These are phyloP conservation scores for Rhynchonema sp. DNA, from an alignment of 2,888 invertebrate species.

Conservation along the genomic window DNA sequence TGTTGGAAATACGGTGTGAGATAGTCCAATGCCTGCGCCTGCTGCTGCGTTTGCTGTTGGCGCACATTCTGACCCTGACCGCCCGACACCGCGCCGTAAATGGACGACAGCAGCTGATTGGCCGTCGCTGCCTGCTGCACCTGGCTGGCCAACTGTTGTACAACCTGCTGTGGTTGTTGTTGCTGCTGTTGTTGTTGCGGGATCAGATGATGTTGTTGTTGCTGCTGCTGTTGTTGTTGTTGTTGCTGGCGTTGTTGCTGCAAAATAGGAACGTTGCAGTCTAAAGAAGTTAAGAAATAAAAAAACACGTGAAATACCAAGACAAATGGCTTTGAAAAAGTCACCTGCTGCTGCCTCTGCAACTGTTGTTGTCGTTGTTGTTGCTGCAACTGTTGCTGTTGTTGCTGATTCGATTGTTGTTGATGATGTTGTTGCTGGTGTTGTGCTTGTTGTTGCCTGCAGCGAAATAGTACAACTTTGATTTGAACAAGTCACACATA, in stretches of 20 bases:
- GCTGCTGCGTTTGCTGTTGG: not conserved
- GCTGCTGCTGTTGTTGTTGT: not conserved
- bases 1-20: not conserved
- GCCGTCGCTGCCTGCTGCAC: not conserved
- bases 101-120: not conserved
- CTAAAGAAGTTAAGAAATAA: not conserved
- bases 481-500: too few species aligned
- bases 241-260: not conserved
- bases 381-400: not conserved
- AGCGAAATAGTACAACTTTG: too few species aligned
- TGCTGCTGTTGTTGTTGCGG: conserved; percentile 3
- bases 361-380: not conserved
- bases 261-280: too few species aligned
- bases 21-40: not conserved
- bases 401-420: not conserved
- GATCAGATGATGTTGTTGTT: not conserved
- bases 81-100: not conserved
- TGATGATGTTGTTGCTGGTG: not conserved
- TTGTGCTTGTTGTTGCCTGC: not conserved
- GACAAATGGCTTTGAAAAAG: too few species aligned
- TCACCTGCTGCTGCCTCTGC: not conserved
- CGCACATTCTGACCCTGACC: not conserved
- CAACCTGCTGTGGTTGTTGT: not conserved
- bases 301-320: too few species aligned
- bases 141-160: not conserved